phyloP scores from a whole-genome alignment of 2,888 invertebrate genomes.

The Diabrotica balteata region DNA sequence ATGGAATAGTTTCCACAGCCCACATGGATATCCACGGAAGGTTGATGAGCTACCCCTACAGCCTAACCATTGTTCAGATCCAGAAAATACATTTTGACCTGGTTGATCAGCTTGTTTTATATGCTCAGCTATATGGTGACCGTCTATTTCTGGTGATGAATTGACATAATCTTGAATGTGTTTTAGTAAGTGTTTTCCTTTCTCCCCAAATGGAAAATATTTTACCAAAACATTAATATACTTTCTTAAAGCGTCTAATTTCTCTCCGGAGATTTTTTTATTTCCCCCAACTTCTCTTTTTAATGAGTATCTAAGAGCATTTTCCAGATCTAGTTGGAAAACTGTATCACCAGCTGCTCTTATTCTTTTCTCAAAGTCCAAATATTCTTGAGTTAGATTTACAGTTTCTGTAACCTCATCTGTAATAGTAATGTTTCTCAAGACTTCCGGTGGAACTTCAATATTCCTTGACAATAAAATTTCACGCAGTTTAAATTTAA shows the following conservation, averaged over 20 bases:
- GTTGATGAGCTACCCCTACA: constrained; percentile 81
- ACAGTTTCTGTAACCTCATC: constrained; percentile 2
- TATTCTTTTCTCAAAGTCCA: constrained; percentile 52
- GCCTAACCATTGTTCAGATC: constrained; percentile 71
- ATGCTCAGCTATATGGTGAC: constrained; percentile 67
- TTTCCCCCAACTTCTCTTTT: constrained; percentile 82
- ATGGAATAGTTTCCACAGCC: constrained; percentile 96
- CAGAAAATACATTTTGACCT: constrained; percentile 66
- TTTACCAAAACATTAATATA: constrained; percentile 75
- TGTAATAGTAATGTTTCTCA: constrained; percentile 5
- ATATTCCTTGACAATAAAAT: constrained; percentile 60
- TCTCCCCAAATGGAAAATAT: constrained; percentile 80
- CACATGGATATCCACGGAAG: constrained; percentile 89
- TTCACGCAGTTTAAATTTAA: constrained; percentile 63
- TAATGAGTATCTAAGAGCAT: constrained; percentile 76
- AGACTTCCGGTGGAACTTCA: constrained; percentile 37
- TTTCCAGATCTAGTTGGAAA: constrained; percentile 88
- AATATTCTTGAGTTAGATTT: constrained; percentile 40
- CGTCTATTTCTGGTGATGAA: constrained; percentile 63
- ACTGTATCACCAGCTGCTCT: constrained; percentile 66
- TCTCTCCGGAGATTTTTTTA: constrained; percentile 74
- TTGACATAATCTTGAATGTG: constrained; percentile 66
- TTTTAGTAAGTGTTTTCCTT: constrained; percentile 73
- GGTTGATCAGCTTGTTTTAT: constrained; percentile 63
- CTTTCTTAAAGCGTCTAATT: constrained; percentile 74